These are phyloP conservation scores for Haemorhous mexicanus DNA, from an alignment of 2,113 vertebrate genomes.

Conservation along the genomic window DNA sequence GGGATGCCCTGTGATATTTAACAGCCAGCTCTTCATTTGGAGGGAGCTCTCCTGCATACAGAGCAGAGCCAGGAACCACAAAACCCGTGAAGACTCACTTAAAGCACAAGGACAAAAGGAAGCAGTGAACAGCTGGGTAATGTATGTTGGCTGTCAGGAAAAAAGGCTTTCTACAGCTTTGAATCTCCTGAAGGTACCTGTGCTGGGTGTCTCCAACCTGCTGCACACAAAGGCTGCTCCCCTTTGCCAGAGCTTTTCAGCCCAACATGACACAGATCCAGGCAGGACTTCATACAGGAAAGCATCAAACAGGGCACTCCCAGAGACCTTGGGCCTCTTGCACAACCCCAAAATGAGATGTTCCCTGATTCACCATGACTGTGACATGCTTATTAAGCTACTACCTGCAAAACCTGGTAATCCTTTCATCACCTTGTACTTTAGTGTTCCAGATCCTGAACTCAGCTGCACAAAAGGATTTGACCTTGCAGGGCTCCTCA, in stretches of 20 bases:
- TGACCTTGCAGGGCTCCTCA: not conserved
- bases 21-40: not conserved
- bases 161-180: not conserved
- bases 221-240: rapidly evolving
- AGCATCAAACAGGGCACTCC: not conserved
- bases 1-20: not conserved
- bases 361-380: not conserved
- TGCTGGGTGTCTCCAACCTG: not conserved
- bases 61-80: not conserved
- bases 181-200: rapidly evolving
- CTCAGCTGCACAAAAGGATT: not conserved
- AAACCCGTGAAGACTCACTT: not conserved
- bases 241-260: not conserved
- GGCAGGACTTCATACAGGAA: not conserved
- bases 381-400: not conserved
- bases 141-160: not conserved
- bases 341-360: not conserved
- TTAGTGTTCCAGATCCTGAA: not conserved
- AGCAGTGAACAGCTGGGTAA: not conserved
- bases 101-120: constrained; percentile 10
- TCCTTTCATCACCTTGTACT: not conserved
- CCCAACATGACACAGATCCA: not conserved
- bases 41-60: not conserved
- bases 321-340: not conserved
- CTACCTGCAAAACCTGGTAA: not conserved